phyloP scores from a whole-genome alignment of 2,888 invertebrate genomes.

The Ennomos fuscantarius region DNA sequence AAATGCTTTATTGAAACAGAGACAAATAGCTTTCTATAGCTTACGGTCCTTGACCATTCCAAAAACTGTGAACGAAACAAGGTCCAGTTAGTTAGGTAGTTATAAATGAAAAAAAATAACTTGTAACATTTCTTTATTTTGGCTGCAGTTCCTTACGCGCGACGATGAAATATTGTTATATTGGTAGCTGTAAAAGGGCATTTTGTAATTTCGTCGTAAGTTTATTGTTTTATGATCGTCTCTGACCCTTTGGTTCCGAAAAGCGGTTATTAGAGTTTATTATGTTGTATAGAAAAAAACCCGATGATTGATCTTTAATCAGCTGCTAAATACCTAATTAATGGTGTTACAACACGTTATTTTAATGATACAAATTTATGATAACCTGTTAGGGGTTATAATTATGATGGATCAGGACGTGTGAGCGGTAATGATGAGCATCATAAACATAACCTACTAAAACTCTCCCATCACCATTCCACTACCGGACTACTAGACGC shows the following conservation, averaged over 20 bases:
- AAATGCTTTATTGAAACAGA: conserved; percentile 63
- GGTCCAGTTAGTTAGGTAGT: too few relatives aligned
- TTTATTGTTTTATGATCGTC: conserved; percentile 77
- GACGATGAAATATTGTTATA: conserved; percentile 80
- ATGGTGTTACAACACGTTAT: conserved; percentile 45
- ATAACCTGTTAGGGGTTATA: conserved; percentile 40
- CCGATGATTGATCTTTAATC: conserved; percentile 63
- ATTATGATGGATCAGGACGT: not conserved
- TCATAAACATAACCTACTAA: conserved; percentile 4
- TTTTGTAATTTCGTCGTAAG: conserved; percentile 71
- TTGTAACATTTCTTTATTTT: conserved; percentile 50
- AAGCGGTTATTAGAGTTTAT: conserved; percentile 60
- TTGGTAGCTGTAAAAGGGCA: conserved; percentile 70
- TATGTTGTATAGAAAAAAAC: conserved; percentile 57
- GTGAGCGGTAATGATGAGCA: conserved; percentile 13
- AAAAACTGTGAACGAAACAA: conserved; percentile 64
- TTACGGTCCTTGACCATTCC: conserved; percentile 74
- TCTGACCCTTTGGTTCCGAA: conserved; percentile 63
- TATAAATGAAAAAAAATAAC: conserved; percentile 55
- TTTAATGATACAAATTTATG: conserved; percentile 44
- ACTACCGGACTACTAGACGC: too few relatives aligned
- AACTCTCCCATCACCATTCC: too few relatives aligned
- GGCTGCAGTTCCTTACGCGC: conserved; percentile 54
- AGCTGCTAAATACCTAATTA: conserved; percentile 63
- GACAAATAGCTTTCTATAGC: conserved; percentile 67